A percentile compares a stretch with the other conserved stretches of the same genome.
Evolutionary conservation across 1,140 invertebrate species (phyloP).

Genomic region (Habropoda laboriosa): DNA sequence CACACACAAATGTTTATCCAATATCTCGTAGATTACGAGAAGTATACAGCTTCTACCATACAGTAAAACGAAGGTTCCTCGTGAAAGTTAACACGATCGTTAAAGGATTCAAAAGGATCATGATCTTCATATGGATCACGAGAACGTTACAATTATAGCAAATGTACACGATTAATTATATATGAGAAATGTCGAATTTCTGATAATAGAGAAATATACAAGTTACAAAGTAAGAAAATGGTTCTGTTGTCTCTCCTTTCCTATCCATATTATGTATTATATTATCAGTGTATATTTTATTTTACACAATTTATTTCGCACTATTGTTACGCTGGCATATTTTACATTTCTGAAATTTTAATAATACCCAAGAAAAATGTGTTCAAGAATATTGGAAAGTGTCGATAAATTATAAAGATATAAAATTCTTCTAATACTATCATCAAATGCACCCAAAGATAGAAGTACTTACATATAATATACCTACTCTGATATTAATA

Average conservation of each 20-base stretch:
- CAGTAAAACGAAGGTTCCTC: slow-evolving; percentile 19
- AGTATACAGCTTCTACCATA: slow-evolving; percentile 19
- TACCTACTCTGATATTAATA: too few species aligned
- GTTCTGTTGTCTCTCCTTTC: slow-evolving; percentile 22
- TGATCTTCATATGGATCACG: slow-evolving; percentile 13
- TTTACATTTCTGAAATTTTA: too few species aligned
- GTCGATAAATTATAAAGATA: too few species aligned
- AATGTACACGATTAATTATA: slow-evolving; percentile 59
- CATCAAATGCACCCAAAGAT: too few species aligned
- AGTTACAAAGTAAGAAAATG: slow-evolving; percentile 49
- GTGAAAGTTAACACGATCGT: slow-evolving; percentile 44
- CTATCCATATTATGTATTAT: too few species aligned
- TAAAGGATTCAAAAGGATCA: slow-evolving; percentile 17
- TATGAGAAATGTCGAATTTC: slow-evolving; percentile 59
- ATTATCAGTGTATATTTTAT: neutral
- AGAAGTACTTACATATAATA: too few species aligned
- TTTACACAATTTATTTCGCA: neutral
- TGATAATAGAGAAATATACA: slow-evolving; percentile 67
- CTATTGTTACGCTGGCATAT: too few species aligned
- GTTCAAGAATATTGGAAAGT: too few species aligned
- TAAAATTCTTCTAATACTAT: too few species aligned
- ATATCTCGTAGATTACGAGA: slow-evolving; percentile 3
- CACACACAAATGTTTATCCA: too few species aligned
- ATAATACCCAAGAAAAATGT: too few species aligned
- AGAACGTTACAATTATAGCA: slow-evolving; percentile 57